These are phyloP conservation scores for Marcusenius ussheri DNA, from an alignment of 2,113 vertebrate genomes.

Conservation along the genomic window DNA sequence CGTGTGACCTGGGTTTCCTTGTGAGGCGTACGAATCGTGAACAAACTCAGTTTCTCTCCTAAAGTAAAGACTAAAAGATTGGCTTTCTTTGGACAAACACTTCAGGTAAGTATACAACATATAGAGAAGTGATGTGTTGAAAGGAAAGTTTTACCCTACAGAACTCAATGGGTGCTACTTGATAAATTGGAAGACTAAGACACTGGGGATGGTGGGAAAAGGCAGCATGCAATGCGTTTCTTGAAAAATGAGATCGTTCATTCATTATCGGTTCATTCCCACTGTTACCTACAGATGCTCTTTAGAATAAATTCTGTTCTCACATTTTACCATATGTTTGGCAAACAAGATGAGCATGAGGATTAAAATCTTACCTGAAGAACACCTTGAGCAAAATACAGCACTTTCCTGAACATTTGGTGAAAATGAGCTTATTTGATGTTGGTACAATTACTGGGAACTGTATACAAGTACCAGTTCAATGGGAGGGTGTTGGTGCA, in stretches of 20 bases:
- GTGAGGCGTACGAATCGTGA: not conserved
- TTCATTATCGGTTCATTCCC: not conserved
- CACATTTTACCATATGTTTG: not conserved
- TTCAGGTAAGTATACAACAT: not conserved
- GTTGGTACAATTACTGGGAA: not conserved
- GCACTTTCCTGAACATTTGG: not conserved
- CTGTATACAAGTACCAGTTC: not conserved
- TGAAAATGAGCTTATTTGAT: not conserved
- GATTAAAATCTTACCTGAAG: not conserved
- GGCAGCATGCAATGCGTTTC: not conserved
- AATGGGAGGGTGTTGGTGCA: not conserved
- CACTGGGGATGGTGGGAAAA: not conserved
- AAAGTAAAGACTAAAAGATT: not conserved
- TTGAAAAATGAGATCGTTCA: not conserved
- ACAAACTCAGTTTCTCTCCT: not conserved
- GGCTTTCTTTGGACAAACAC: not conserved
- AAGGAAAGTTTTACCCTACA: not conserved
- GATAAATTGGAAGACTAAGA: not conserved
- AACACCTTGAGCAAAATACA: not conserved
- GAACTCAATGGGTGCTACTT: not conserved
- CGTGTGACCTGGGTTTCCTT: not conserved
- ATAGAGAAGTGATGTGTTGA: not conserved
- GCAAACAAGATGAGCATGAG: not conserved
- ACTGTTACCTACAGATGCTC: constrained; percentile 2
- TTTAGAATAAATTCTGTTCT: not conserved